Conservation (phyloP, 1,140 invertebrate genomes). For the Maconellicoccus hirsutus region DNA sequence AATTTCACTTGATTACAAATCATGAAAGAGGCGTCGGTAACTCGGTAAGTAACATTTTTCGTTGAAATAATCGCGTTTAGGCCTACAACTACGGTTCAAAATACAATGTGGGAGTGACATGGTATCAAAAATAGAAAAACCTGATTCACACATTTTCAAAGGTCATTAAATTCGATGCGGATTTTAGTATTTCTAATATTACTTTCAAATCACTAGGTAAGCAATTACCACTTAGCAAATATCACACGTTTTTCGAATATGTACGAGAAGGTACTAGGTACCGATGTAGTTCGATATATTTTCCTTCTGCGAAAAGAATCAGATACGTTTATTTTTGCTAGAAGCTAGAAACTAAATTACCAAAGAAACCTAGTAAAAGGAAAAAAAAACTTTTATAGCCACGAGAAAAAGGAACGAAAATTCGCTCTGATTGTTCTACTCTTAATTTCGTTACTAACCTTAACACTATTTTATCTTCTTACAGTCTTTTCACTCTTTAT, state of each 20-base stretch:
- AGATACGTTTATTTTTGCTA: neutral
- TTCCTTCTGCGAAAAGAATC: neutral
- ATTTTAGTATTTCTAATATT: neutral
- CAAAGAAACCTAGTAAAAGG: neutral
- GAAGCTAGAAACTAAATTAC: conserved; percentile 9
- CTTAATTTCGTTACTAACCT: conserved; percentile 9
- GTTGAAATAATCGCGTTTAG: neutral
- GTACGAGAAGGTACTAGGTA: too few species aligned
- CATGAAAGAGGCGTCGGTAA: neutral
- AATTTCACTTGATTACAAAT: neutral
- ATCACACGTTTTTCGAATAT: too few species aligned
- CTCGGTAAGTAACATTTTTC: neutral
- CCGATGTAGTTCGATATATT: neutral
- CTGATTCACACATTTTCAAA: too few species aligned
- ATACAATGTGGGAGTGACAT: too few species aligned
- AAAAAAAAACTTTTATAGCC: conserved; percentile 9
- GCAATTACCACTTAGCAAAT: too few species aligned
- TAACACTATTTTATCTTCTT: conserved; percentile 1
- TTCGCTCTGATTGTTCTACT: conserved; percentile 3
- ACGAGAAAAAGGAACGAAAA: conserved; percentile 8
- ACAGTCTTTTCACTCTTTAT: neutral
- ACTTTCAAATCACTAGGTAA: too few species aligned
- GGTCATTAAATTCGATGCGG: neutral
- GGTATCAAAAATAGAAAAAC: neutral
- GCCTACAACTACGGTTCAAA: too few species aligned